These are phyloP conservation scores for Sebastes fasciatus DNA, from an alignment of 2,113 vertebrate genomes.

Conservation along the genomic window DNA sequence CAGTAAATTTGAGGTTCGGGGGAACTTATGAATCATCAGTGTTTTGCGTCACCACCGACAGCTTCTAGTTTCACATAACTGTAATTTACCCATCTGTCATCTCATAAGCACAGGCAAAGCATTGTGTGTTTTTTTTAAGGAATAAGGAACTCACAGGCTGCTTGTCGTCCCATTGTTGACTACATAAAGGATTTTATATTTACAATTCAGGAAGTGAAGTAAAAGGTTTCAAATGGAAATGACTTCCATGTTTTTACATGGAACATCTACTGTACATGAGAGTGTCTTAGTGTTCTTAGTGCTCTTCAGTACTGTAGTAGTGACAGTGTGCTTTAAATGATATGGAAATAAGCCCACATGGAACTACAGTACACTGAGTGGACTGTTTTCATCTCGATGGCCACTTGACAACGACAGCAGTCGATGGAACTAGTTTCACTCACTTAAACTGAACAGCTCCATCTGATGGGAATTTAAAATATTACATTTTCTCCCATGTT, in stretches of 20 bases:
- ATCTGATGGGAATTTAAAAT: constrained; percentile 1
- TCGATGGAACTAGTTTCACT: background rate
- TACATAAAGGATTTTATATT: background rate
- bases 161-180: background rate
- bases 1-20: background rate
- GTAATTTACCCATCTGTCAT: constrained; percentile 57
- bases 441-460: background rate
- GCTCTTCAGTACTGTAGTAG: no score
- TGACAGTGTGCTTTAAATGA: no score
- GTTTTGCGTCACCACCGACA: constrained; percentile 42
- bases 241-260: no score
- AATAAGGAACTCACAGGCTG: no score
- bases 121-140: constrained; percentile 12
- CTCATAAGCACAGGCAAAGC: constrained; percentile 8
- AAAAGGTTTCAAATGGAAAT: background rate
- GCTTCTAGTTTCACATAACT: constrained; percentile 33
- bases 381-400: background rate
- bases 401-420: background rate
- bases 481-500: background rate
- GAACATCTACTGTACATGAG: no score
- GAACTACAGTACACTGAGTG: no score
- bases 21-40: constrained; percentile 43
- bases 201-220: background rate
- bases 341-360: background rate
- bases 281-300: no score